Conservation (phyloP, 2,888 invertebrate genomes). For the Parnassius orleans region DNA sequence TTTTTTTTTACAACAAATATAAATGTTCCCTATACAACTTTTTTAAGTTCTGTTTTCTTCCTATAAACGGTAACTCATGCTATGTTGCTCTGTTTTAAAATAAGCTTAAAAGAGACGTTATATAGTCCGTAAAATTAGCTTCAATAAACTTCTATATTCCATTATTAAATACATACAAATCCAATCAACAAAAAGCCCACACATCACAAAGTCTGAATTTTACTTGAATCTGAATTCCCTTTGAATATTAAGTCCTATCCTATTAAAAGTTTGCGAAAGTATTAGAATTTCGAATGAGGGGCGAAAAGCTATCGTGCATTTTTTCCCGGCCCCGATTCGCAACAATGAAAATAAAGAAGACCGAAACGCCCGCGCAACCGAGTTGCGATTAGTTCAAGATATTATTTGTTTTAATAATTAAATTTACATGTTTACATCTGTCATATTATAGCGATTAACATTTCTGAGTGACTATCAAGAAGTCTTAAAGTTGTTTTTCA, state of each 20-base stretch:
- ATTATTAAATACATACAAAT: too few relatives aligned
- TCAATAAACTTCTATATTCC: too few relatives aligned
- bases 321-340: conserved; percentile 58
- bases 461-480: too few relatives aligned
- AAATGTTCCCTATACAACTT: too few relatives aligned
- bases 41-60: too few relatives aligned
- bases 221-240: conserved; percentile 63
- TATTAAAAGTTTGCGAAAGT: conserved; percentile 79
- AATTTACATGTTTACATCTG: neutral
- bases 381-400: conserved; percentile 6
- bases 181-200: neutral
- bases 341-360: conserved; percentile 42
- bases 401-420: conserved; percentile 13
- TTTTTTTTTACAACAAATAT: too few relatives aligned
- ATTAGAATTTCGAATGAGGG: conserved; percentile 79
- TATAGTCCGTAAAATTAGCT: too few relatives aligned
- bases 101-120: too few relatives aligned
- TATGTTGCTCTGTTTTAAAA: too few relatives aligned
- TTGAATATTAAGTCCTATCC: conserved; percentile 77
- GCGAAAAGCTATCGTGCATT: conserved; percentile 73
- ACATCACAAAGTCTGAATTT: conserved; percentile 53
- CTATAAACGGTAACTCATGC: too few relatives aligned
- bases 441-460: too few relatives aligned
- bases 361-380: conserved; percentile 27
- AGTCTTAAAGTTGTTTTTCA: too few relatives aligned